phyloP scores from a whole-genome alignment of 23 tunicate genomes.

The Botrylloides violaceus region DNA sequence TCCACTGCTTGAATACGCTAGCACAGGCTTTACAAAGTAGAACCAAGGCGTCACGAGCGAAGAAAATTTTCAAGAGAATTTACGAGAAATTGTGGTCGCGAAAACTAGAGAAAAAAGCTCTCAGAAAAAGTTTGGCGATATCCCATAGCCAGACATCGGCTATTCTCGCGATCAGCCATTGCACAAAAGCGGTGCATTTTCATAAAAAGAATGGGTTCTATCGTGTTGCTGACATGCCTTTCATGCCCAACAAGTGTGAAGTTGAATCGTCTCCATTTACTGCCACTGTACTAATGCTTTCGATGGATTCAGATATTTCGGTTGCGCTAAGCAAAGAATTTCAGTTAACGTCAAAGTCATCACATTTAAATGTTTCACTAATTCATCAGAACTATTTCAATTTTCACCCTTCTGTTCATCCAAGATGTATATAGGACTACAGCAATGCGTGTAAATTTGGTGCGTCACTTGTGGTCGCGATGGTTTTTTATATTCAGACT shows the following conservation, averaged over 20 bases:
- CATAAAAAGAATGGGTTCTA: slow-evolving; percentile 71
- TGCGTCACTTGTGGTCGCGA: too few species aligned
- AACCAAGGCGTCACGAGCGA: background rate
- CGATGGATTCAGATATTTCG: background rate
- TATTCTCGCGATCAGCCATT: slow-evolving; percentile 68
- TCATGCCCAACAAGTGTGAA: slow-evolving; percentile 8
- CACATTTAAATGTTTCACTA: too few species aligned
- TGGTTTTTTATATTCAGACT: too few species aligned
- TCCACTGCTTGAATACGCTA: background rate
- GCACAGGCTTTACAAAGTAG: background rate
- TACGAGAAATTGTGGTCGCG: background rate
- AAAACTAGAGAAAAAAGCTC: background rate
- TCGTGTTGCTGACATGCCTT: slow-evolving; percentile 48
- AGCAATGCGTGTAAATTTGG: too few species aligned
- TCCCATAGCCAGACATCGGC: slow-evolving; percentile 20
- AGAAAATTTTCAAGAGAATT: background rate
- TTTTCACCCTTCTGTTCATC: too few species aligned
- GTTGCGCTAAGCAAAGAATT: too few species aligned
- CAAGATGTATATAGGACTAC: too few species aligned
- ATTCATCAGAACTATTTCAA: too few species aligned
- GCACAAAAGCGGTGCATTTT: slow-evolving; percentile 50
- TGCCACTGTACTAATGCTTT: slow-evolving; percentile 35
- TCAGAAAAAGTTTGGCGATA: background rate
- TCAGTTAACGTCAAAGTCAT: too few species aligned
- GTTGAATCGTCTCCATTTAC: slow-evolving; percentile 26